phyloP scores from a whole-genome alignment of 2,797 vertebrate genomes.

The Gambelia wislizenii region DNA sequence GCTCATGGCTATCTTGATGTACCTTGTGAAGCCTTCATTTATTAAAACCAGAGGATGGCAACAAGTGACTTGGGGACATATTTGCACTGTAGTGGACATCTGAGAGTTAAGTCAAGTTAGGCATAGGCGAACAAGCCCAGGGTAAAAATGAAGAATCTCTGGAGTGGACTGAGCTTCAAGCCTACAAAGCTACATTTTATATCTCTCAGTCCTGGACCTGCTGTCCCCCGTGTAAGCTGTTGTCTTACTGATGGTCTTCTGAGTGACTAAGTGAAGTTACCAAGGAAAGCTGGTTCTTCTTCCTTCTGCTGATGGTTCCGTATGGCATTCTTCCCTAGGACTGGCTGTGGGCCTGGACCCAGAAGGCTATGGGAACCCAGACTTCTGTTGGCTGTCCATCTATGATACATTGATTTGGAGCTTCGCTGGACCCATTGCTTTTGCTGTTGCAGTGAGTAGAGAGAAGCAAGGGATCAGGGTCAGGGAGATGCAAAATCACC shows the following conservation, averaged over 20 bases:
- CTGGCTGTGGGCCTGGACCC: slow-evolving; percentile 94
- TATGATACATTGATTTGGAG: slow-evolving; percentile 96
- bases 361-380: slow-evolving; percentile 94
- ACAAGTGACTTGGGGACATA: neutral
- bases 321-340: slow-evolving; percentile 75
- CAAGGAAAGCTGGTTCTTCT: neutral
- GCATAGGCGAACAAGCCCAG: neutral
- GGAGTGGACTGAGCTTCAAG: neutral
- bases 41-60: neutral
- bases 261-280: neutral
- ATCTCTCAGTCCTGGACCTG: neutral
- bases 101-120: neutral
- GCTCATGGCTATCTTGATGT: neutral
- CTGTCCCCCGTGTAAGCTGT: neutral
- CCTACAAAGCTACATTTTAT: neutral
- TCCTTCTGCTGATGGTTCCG: neutral
- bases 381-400: slow-evolving; percentile 96
- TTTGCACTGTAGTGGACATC: neutral
- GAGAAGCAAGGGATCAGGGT: neutral
- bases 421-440: slow-evolving; percentile 89
- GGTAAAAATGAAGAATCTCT: neutral
- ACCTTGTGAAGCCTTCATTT: neutral
- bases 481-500: neutral
- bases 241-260: neutral
- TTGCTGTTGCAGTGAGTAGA: slow-evolving; percentile 87